Evolutionary conservation across 64 coral and sea anemone genomes (phyloP).

Genomic region (Astreopora myriophthalma): DNA sequence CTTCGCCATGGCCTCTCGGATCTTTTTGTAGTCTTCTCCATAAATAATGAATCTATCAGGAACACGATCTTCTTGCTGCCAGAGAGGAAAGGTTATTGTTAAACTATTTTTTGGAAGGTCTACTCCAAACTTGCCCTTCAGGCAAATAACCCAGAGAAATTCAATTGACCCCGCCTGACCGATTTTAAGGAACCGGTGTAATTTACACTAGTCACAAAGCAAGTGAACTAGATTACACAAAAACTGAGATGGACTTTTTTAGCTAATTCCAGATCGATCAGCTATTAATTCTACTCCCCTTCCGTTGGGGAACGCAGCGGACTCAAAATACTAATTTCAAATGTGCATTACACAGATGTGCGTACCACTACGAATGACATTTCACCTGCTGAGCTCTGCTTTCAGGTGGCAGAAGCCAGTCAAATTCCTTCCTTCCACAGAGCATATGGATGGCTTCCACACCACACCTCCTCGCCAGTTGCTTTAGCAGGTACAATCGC

Average conservation of each 20-base stretch:
- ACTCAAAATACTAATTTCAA: too few species aligned
- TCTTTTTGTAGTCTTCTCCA: slow-evolving; percentile 29
- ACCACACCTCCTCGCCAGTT: slow-evolving; percentile 54
- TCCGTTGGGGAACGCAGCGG: background rate
- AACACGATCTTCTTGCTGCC: slow-evolving; percentile 13
- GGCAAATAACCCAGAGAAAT: background rate
- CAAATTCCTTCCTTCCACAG: background rate
- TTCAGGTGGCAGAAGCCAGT: slow-evolving; percentile 49
- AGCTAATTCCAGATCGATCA: too few species aligned
- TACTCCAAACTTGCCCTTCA: background rate
- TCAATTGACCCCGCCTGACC: too few species aligned
- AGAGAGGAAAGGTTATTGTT: background rate
- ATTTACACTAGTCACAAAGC: too few species aligned
- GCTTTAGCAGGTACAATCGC: slow-evolving; percentile 51
- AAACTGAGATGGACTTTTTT: too few species aligned
- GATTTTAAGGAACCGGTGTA: too few species aligned
- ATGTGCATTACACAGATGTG: too few species aligned
- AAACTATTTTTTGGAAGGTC: background rate
- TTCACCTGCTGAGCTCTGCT: slow-evolving; percentile 41
- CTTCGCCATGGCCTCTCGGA: slow-evolving; percentile 48
- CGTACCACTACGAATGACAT: background rate
- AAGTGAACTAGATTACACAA: too few species aligned
- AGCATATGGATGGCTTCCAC: slow-evolving; percentile 18
- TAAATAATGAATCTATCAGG: slow-evolving; percentile 64
- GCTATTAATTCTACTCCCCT: background rate